Evolutionary conservation across 30 jellyfish, hydroid and myxozoan genomes (phyloP).

Genomic region (Thelohanellus kitauei): DNA sequence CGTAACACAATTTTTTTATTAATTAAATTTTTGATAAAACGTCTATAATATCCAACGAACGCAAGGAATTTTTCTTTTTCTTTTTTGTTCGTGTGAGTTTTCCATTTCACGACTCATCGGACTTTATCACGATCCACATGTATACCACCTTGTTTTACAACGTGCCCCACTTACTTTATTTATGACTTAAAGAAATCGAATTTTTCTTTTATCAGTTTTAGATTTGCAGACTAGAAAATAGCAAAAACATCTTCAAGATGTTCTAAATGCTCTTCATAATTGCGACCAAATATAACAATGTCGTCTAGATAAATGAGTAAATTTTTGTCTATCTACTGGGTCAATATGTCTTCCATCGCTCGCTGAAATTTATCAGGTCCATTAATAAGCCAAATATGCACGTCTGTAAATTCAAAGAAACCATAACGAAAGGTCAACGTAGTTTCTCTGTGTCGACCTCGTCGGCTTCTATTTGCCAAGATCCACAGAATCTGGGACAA

Average conservation of each 20-base stretch:
- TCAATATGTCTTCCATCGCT: conserved; percentile 14
- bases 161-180: conserved; percentile 8
- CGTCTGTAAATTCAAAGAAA: too few relatives aligned
- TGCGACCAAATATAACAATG: too few relatives aligned
- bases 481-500: too few relatives aligned
- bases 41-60: conserved; percentile 8
- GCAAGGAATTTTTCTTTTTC: conserved; percentile 13
- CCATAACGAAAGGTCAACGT: too few relatives aligned
- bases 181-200: conserved; percentile 7
- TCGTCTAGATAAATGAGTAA: conserved; percentile 17
- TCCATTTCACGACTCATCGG: conserved; percentile 3
- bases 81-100: conserved; percentile 4
- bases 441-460: conserved; percentile 10
- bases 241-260: conserved; percentile 5
- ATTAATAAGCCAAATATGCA: conserved; percentile 17
- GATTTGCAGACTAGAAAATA: conserved; percentile 3
- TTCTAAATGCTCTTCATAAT: conserved; percentile 6
- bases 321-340: conserved; percentile 9
- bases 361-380: conserved; percentile 20
- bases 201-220: conserved; percentile 8
- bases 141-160: conserved; percentile 1
- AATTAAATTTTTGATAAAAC: neutral
- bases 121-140: conserved; percentile 9
- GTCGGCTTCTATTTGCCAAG: conserved; percentile 9
- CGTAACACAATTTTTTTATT: neutral